A percentile compares a stretch with the other conserved stretches of the same genome.
Conservation (phyloP, 2,888 invertebrate genomes). For the Drosophila testacea region DNA sequence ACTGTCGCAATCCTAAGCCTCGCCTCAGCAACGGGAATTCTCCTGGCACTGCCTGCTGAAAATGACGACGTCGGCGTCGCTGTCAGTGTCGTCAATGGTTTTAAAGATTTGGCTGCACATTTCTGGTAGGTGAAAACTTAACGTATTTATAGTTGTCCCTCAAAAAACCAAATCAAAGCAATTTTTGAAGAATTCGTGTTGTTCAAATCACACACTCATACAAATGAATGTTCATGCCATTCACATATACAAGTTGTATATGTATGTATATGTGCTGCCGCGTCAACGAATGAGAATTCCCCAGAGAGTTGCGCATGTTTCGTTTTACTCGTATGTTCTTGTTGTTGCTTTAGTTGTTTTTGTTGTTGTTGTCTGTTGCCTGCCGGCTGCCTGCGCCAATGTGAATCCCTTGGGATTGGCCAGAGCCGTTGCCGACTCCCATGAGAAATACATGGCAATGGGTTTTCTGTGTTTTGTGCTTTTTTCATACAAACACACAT, state of each 20-base stretch:
- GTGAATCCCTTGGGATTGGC: conserved; percentile 83
- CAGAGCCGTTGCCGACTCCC: conserved; percentile 82
- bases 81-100: conserved; percentile 24
- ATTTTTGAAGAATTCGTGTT: conserved; percentile 34
- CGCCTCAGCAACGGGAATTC: conserved; percentile 61
- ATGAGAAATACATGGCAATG: conserved; percentile 85
- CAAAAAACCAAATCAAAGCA: conserved; percentile 42
- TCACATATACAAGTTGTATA: conserved; percentile 1
- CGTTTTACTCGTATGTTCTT: conserved; percentile 38
- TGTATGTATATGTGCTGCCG: conserved; percentile 55
- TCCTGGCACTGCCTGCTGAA: conserved; percentile 24
- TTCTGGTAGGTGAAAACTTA: conserved; percentile 47
- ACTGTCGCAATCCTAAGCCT: conserved; percentile 71
- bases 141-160: conserved; percentile 36
- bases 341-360: conserved; percentile 51
- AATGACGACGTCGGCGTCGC: conserved; percentile 7
- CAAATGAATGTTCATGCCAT: neutral
- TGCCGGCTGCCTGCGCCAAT: conserved; percentile 55
- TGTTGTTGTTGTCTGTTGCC: conserved; percentile 46
- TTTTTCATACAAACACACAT: conserved; percentile 60
- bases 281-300: conserved; percentile 78
- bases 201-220: conserved; percentile 47
- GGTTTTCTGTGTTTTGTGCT: conserved; percentile 85
- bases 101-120: conserved; percentile 56
- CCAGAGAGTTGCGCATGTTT: conserved; percentile 80